phyloP scores from a whole-genome alignment of 2,113 vertebrate genomes.

The Etheostoma spectabile region DNA sequence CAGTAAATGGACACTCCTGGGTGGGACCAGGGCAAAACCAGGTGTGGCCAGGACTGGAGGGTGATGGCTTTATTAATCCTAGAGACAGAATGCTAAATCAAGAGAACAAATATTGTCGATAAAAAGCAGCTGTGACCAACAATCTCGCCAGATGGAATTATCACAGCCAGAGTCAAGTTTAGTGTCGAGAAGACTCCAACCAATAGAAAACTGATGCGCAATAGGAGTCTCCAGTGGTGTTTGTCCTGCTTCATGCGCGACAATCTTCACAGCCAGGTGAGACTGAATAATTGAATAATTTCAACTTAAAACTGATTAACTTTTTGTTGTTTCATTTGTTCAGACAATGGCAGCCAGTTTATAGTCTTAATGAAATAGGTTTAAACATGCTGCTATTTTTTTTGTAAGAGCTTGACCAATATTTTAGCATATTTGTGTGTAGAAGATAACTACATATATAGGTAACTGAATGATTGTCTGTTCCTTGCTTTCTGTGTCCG shows the following conservation, averaged over 20 bases:
- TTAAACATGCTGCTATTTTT: neutral
- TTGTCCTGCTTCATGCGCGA: conserved; percentile 49
- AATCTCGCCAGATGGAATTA: conserved; percentile 4
- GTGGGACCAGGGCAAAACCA: conserved; percentile 64
- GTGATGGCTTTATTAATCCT: conserved; percentile 49
- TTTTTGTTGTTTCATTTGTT: neutral
- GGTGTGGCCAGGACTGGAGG: conserved; percentile 53
- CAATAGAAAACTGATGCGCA: neutral
- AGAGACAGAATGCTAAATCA: neutral
- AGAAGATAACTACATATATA: neutral
- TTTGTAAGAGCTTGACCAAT: neutral
- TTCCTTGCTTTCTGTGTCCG: conserved; percentile 42
- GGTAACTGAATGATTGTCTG: neutral
- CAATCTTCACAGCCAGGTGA: conserved; percentile 61
- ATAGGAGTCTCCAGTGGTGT: conserved; percentile 40
- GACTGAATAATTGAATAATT: neutral
- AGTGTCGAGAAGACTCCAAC: neutral
- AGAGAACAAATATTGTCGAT: conserved; percentile 68
- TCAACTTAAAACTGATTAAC: neutral
- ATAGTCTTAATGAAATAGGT: neutral
- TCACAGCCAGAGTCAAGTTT: neutral
- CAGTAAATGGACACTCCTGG: no score
- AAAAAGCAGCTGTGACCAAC: conserved; percentile 15
- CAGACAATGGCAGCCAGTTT: neutral
- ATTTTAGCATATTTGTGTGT: neutral